Conservation (phyloP, 2,888 invertebrate genomes). For the Agrochola lota region DNA sequence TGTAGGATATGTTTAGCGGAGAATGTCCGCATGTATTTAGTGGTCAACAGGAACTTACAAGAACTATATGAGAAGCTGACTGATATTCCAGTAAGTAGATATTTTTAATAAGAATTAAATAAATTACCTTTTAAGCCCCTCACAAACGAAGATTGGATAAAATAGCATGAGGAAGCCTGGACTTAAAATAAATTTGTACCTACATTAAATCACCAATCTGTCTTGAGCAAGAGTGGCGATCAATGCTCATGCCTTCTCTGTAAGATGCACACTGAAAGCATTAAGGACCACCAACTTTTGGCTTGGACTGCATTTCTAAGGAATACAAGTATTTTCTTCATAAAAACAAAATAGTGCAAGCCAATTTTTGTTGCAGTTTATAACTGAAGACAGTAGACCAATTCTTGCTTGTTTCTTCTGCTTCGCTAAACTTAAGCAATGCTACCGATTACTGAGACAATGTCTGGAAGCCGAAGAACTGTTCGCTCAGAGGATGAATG, state of each 20-base stretch:
- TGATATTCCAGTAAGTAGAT: not conserved
- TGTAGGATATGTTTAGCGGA: conserved; percentile 1
- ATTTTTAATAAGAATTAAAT: too few relatives aligned
- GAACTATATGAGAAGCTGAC: not conserved
- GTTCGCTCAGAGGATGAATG: too few relatives aligned
- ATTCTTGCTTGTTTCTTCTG: too few relatives aligned
- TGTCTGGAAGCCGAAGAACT: too few relatives aligned
- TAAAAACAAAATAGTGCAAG: not conserved
- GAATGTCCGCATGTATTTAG: not conserved
- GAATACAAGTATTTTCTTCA: not conserved
- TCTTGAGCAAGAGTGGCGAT: too few relatives aligned
- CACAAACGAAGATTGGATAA: too few relatives aligned
- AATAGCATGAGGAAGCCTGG: not conserved
- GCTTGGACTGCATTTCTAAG: not conserved
- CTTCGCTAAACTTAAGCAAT: too few relatives aligned
- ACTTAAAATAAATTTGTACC: not conserved
- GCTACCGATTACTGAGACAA: too few relatives aligned
- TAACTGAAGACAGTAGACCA: too few relatives aligned
- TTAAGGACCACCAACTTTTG: not conserved
- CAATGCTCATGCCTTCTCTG: too few relatives aligned
- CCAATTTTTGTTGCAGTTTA: too few relatives aligned
- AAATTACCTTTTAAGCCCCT: not conserved
- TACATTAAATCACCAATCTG: not conserved
- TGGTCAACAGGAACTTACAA: not conserved
- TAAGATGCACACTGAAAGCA: too few relatives aligned